Conservation (phyloP, 2,888 invertebrate genomes). For the Cordilura impudica region DNA sequence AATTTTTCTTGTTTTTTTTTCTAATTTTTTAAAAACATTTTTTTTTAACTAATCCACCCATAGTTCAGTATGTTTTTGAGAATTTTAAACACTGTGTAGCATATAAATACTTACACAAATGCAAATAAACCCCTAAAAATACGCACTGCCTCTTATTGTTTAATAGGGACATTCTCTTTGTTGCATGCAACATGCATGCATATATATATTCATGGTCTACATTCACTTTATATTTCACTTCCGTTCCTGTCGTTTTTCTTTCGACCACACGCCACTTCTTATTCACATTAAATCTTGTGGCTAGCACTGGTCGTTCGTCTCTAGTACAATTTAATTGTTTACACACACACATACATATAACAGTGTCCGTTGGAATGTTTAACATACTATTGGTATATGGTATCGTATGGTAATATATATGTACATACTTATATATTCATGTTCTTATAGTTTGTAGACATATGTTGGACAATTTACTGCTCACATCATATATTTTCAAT, state of each 20-base stretch:
- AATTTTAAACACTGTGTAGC: too few relatives aligned
- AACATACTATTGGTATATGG: too few relatives aligned
- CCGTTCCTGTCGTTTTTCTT: not conserved
- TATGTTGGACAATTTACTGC: conserved; percentile 48
- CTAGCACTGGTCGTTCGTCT: conserved; percentile 6
- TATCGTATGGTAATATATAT: too few relatives aligned
- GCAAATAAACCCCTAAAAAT: not conserved
- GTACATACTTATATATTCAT: too few relatives aligned
- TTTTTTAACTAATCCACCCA: too few relatives aligned
- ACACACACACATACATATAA: not conserved
- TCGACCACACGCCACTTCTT: conserved; percentile 18
- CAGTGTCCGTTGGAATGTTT: not conserved
- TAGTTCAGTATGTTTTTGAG: too few relatives aligned
- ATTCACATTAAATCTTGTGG: conserved; percentile 41
- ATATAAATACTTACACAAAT: not conserved
- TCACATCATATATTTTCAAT: not conserved
- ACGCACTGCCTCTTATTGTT: not conserved
- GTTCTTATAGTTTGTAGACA: too few relatives aligned
- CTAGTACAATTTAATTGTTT: conserved; percentile 6
- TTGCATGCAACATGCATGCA: not conserved
- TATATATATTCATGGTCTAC: not conserved
- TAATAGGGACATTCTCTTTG: not conserved
- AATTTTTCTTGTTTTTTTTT: too few relatives aligned
- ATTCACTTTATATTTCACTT: not conserved
- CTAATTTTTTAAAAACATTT: too few relatives aligned